These are phyloP conservation scores for Probosciger aterrimus DNA, from an alignment of 2,113 vertebrate species.

Conservation along the genomic window DNA sequence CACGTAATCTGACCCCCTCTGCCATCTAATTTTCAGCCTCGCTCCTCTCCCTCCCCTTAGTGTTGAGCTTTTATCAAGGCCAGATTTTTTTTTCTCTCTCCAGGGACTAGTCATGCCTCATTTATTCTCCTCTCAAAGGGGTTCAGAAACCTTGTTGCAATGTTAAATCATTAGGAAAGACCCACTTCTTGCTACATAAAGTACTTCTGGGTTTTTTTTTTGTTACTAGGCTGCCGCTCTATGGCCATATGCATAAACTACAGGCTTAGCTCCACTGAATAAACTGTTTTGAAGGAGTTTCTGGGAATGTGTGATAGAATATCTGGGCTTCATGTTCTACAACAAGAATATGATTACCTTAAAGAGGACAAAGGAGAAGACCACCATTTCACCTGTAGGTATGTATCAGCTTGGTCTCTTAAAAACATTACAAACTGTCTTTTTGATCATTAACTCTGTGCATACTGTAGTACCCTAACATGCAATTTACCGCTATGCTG, in stretches of 20 bases:
- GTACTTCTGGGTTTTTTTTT: neutral
- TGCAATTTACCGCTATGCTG: neutral
- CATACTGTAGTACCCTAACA: neutral
- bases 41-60: neutral
- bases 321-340: neutral
- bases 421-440: neutral
- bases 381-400: neutral
- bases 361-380: neutral
- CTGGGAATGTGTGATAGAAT: neutral
- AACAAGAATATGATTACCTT: neutral
- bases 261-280: neutral
- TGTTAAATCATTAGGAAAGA: constrained; percentile 8
- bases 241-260: constrained; percentile 9
- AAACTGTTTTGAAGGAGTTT: neutral
- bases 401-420: neutral
- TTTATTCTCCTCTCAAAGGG: neutral
- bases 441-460: neutral
- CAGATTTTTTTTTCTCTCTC: neutral
- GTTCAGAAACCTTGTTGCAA: neutral
- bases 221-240: constrained; percentile 39
- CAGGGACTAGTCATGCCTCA: neutral
- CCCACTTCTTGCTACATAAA: neutral
- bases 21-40: neutral
- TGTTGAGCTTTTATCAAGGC: constrained; percentile 19
- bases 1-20: neutral